Evolutionary conservation across 1,140 invertebrate genomes (phyloP), one percentile per base, ranked within the genome.

Genomic region (Leptestheria dahalacensis): DNA sequence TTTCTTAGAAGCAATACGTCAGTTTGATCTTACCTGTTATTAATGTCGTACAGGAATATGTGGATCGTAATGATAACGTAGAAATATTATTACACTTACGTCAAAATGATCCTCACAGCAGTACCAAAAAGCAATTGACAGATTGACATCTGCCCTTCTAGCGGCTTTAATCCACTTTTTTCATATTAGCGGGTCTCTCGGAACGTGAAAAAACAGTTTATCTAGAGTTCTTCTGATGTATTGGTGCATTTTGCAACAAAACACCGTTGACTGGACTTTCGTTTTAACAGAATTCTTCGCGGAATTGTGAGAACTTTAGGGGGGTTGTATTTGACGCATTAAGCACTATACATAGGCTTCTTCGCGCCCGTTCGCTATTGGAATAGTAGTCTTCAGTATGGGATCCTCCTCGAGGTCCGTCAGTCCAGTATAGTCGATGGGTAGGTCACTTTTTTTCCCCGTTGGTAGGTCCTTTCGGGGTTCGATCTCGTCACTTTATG

Each of bases 221-320:
- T 50, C 49, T 9, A 20, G 49, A 9, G 49, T 50, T 50, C 23
- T 18, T n/a, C 21, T 10, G n/a, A 20, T 10, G 49, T 50, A 20
- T 18, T 50, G n/a, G 49, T 50, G 23, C 49, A 50, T 6, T 10
- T 9, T 10, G 49, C 9, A 4, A 50, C 49, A 50, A 50, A 50
- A 50, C 49, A 50, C 49, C 49, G 21, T 50, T 50, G n/a, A 0
- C 48, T 25, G 71, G 89, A 41, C 33, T 41, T n/a, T 41, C 6
- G 6, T 41, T 6, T 41, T 6, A 41, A 9, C 15, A 9, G 33
- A 6, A 41, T 41, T 41, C 33, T 9, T 41, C 33, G 33, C n/a
- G n/a, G n/a, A n/a, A n/a, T n/a, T n/a, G n/a, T n/a, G n/a, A n/a
- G n/a, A n/a, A n/a, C n/a, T n/a, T n/a, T n/a, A n/a, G n/a, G n/a